Base-by-base conservation (phyloP, 2,797 vertebrate genomes). In the Notamacropus eugenii region DNA sequence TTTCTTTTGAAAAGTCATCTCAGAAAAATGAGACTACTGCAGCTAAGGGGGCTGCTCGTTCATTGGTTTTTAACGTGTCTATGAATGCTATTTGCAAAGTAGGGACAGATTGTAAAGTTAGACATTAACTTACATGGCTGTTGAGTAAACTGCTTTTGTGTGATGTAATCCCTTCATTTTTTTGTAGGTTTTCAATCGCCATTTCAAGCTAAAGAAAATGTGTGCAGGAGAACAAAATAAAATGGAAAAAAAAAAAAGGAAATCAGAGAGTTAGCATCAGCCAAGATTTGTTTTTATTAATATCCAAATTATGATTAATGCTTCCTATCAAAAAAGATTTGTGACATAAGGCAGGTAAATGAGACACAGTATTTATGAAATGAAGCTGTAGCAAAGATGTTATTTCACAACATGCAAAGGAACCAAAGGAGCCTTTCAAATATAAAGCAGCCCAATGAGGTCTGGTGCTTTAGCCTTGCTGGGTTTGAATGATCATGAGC, bases 101-200 rank as follows among this genome's bases (percentile, higher is more conserved):
- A 55, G 97, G 97, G 92, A 82, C 97, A 95, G 97, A 96, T 97
- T 55, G 96, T 94, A 98, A 97, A 98, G 98, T 94, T 96, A 11
- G 93, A 96, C 92, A 95, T 98, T 98, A 98, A 99, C 99, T 99
- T 99, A 99, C 99, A 99, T 99, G 99, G 99, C 99, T 99, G 99
- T 99, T 99, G 99, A 99, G 99, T 99, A 99, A 99, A 99, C 99
- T 99, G 99, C 99, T 99, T 99, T 99, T 99, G 99, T 99, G 99
- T 99, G 99, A 99, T 97, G 99, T 99, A 99, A 99, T 99, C 99
- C 99, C 99, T 99, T 99, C 99, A 99, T 99, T 99, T 99, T 99
- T 99, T 99, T 99, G 99, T 98, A 99, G 99, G 99, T 99, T 99
- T 99, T 99, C 99, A 99, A 99, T 99, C 99, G 99, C 99, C 99